Conservation (phyloP, 2,797 vertebrate species). For the Mycteria americana region DNA sequence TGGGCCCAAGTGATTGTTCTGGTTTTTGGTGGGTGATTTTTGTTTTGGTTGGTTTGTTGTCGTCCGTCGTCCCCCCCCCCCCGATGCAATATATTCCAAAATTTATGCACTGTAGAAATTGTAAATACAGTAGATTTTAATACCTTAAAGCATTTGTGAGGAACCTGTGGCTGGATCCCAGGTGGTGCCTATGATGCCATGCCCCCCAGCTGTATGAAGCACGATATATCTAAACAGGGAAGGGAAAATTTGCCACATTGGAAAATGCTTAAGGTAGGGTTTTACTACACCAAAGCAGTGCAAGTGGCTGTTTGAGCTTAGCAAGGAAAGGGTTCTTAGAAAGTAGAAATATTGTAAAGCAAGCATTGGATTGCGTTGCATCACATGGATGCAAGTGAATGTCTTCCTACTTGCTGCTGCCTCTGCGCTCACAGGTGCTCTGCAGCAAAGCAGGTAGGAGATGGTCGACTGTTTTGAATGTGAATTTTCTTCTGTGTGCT, state of each 20-base stretch:
- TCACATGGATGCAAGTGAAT: not conserved
- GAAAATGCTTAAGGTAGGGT: not conserved
- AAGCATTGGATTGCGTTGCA: not conserved
- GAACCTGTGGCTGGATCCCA: not conserved
- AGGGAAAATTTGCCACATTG: not conserved
- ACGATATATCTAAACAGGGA: not conserved
- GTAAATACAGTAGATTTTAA: not conserved
- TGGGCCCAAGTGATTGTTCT: not conserved
- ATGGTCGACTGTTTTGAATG: not conserved
- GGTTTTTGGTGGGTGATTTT: accelerated
- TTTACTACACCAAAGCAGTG: not conserved
- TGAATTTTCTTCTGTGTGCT: not conserved
- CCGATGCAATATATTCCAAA: not conserved
- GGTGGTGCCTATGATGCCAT: not conserved
- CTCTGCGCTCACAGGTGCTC: not conserved
- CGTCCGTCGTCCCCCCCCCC: too few species aligned
- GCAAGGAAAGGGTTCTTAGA: not conserved
- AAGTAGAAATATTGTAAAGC: not conserved
- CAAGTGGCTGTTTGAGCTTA: not conserved
- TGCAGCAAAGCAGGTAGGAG: not conserved
- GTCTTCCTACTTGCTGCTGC: not conserved
- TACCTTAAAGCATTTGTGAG: not conserved
- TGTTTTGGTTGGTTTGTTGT: too few species aligned
- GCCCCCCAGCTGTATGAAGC: not conserved
- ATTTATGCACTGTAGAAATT: accelerated